These are phyloP conservation scores for Cheilinus undulatus DNA, from an alignment of 2,113 vertebrate species.

Conservation along the genomic window DNA sequence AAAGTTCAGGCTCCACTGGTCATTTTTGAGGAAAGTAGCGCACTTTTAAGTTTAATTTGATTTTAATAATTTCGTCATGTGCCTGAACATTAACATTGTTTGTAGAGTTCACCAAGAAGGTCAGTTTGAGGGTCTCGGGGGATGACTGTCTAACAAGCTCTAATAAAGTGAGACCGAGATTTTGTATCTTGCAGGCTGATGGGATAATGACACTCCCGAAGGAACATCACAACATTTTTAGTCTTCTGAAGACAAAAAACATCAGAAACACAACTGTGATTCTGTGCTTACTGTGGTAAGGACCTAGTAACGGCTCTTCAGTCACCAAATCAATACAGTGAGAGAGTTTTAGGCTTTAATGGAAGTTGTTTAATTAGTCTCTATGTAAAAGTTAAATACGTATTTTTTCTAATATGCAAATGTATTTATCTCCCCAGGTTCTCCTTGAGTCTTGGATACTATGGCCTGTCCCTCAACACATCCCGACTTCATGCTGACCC, in stretches of 20 bases:
- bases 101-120: not conserved
- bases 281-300: slow-evolving; percentile 88
- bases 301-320: not conserved
- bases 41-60: not conserved
- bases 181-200: slow-evolving; percentile 43
- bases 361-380: no score
- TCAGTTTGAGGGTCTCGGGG: no score
- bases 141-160: not conserved
- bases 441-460: slow-evolving; percentile 80
- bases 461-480: slow-evolving; percentile 88
- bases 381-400: no score
- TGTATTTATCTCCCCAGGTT: slow-evolving; percentile 52
- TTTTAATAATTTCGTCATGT: no score
- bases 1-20: slow-evolving; percentile 79
- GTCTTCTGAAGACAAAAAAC: slow-evolving; percentile 83
- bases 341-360: no score
- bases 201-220: not conserved
- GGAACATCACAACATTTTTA: slow-evolving; percentile 79
- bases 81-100: not conserved
- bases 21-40: slow-evolving; percentile 75
- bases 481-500: slow-evolving; percentile 85
- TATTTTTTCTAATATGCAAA: not conserved
- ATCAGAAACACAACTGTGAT: slow-evolving; percentile 83
- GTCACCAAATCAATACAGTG: not conserved
- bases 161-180: not conserved